Evolutionary conservation across 2,888 invertebrate genomes (phyloP), one percentile per base, ranked within the genome.

Genomic region (Leptinotarsa haldemani): DNA sequence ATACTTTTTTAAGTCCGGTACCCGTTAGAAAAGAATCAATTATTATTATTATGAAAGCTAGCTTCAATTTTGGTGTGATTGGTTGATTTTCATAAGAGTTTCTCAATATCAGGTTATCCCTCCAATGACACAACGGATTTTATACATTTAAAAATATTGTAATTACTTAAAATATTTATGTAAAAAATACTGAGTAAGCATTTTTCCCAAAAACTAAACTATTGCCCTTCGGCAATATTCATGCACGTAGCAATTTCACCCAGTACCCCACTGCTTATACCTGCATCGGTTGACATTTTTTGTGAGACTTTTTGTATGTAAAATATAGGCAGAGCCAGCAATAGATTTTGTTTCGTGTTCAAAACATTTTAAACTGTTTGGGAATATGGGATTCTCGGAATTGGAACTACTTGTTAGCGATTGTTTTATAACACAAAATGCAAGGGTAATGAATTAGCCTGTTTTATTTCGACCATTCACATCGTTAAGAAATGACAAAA

Each of bases 261-360:
- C 47, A 64, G 73, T 58, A 72, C 76, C 50, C 69, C 71, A 63
- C 74, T 76, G 76, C 47, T 66, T 64, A 75, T 80, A 80, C 80
- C 80, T 80, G 80, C 77, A 74, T 73, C 77, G 84, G 84, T 84
- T 85, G 85, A 86, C 85, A 85, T 84, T 86, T 85, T 84, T 85
- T 78, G 81, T 83, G 80, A 77, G 80, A 78, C 80, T 83, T 83
- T 83, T 82, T 80, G 78, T 82, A 74, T 81, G 78, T 70, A 68
- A 73, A 86, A 87, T 86, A 87, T 85, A 82, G 86, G 81, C 83
- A 77, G 83, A 82, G 84, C 82, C 80, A 82, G 86, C 85, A 86
- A 86, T 87, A 87, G 86, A 86, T 87, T 86, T 86, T 82, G 85
- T 86, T 85, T 85, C 86, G 86, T 86, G 87, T 86, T 85, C 86